phyloP scores from a whole-genome alignment of 2,113 vertebrate genomes.

The Phoenicopterus ruber region DNA sequence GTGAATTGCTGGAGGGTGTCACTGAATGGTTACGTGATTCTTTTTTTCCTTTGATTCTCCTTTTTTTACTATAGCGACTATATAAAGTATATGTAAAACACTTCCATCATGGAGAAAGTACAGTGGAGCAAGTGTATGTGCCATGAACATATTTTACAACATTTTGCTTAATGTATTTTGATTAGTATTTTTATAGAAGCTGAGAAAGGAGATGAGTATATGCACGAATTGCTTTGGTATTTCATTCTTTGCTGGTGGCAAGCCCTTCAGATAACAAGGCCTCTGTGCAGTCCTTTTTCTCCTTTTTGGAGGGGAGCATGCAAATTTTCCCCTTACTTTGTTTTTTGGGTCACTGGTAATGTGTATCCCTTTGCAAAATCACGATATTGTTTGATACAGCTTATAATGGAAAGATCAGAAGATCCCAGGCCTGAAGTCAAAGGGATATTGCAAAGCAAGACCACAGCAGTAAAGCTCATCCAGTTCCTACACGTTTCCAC shows the following conservation, averaged over 20 bases:
- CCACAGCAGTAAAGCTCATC: background rate
- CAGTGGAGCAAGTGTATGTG: background rate
- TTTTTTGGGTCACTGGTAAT: background rate
- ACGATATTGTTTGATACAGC: accelerated
- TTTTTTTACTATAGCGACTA: background rate
- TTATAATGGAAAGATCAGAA: background rate
- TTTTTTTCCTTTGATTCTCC: background rate
- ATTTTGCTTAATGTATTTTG: background rate
- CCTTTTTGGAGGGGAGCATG: background rate
- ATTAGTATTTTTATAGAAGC: background rate
- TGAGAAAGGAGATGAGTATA: background rate
- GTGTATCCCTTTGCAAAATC: background rate
- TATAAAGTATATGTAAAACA: background rate
- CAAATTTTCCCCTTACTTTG: background rate
- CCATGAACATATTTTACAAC: background rate
- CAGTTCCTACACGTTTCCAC: background rate
- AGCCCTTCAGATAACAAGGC: background rate
- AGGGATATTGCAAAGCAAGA: background rate
- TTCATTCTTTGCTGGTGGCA: background rate
- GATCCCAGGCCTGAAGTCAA: background rate
- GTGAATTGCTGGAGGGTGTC: background rate
- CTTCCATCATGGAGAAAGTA: background rate
- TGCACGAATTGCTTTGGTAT: background rate
- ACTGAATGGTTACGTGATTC: background rate
- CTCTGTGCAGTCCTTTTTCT: background rate